Base-by-base conservation (phyloP, 2,888 invertebrate genomes). In the Hoplodrina ambigua region DNA sequence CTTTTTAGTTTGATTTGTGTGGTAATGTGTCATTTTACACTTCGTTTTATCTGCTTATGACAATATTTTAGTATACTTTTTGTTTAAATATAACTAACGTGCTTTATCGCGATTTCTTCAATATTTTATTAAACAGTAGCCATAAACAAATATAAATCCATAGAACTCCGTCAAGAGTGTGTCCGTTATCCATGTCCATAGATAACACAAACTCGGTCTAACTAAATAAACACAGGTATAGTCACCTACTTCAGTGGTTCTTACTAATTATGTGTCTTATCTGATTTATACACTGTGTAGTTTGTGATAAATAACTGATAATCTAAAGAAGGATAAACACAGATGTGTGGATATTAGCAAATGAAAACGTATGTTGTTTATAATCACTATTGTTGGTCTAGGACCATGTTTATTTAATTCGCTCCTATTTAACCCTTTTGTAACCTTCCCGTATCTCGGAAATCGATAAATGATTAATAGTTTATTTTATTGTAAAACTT, bases 221-320 rank as follows among this genome's bases (percentile, higher is more conserved):
- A 70, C 37, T 69, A 69, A 70, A 78, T 60, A 78, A 74, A 66
- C 17, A 74, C 15, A 44, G n/a, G 30, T 50, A 25, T 25, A n/a
- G 13, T 17, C 15, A 33, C 50, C 20, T 54, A 58, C 20, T 25
- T 10, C 11, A 1, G n/a, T 49, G 57, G 17, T 52, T 66, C 41
- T 62, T 56, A 59, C 10, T 62, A 69, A 63, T 62, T 53, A 17
- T 50, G 13, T 19, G 19, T n/a, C 65, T 78, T 78, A 78, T 77
- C 78, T 53, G 53, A 77, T 62, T 60, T 62, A 50, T 19, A 60
- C 25, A 59, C 20, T 55, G 54, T 61, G 59, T 68, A 46, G 20
- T 20, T 56, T 50, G 60, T 54, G 8, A 33, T 33, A 33, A 33
- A 7, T 33, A 33, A 33, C 37, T 59, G 10, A 46, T 66, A 63